Percentiles rank a stretch among this genome's conserved stretches.
These are phyloP conservation scores for Nebria brevicollis DNA, from an alignment of 2,888 invertebrate species.

Conservation along the genomic window DNA sequence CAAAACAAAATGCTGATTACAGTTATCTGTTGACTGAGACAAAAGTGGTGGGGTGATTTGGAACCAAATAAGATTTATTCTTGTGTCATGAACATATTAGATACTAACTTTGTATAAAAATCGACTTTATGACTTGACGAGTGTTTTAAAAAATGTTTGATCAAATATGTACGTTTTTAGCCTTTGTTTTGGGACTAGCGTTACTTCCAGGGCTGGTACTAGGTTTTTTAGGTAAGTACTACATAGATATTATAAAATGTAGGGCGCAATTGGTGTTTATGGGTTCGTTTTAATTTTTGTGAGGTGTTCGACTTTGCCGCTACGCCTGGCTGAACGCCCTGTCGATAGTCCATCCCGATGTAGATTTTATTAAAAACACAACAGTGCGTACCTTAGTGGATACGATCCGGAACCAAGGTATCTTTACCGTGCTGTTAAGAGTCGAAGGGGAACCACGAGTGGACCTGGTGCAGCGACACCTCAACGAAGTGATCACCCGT, in stretches of 20 bases:
- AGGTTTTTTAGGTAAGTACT: conserved; percentile 32
- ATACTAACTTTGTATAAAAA: not conserved
- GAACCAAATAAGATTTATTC: not conserved
- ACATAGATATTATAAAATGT: no score
- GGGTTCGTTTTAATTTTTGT: not conserved
- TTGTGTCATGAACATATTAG: not conserved
- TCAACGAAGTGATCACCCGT: conserved; percentile 67
- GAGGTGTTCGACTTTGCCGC: conserved; percentile 56
- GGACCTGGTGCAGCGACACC: conserved; percentile 58
- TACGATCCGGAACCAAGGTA: conserved; percentile 78
- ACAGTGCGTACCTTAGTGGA: conserved; percentile 74
- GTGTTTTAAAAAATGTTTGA: conserved; percentile 29
- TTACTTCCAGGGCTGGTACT: conserved; percentile 17
- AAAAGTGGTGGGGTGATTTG: not conserved
- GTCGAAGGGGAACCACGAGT: conserved; percentile 66
- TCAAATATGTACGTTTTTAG: conserved; percentile 23
- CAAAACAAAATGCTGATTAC: not conserved
- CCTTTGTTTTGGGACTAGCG: conserved; percentile 25
- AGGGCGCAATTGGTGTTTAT: not conserved
- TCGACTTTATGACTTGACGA: not conserved
- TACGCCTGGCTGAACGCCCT: conserved; percentile 57
- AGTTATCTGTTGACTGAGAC: not conserved
- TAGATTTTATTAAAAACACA: conserved; percentile 59
- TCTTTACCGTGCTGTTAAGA: conserved; percentile 75
- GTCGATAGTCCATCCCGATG: conserved; percentile 58